Evolutionary conservation across 2,888 invertebrate species (phyloP), one percentile per base, ranked within the genome.

Genomic region (Eupithecia dodoneata): DNA sequence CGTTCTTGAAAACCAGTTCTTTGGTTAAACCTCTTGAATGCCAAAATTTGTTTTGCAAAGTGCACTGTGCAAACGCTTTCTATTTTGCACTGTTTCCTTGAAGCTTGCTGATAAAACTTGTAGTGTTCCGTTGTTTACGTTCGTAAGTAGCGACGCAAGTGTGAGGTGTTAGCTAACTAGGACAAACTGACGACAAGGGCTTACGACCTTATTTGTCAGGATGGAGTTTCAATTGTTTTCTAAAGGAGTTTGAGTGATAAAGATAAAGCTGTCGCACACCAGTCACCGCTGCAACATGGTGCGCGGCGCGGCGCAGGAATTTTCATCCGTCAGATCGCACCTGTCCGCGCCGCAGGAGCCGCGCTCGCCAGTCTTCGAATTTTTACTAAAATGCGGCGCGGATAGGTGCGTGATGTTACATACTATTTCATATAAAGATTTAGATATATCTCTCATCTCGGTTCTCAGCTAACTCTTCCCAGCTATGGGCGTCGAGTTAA

Each of bases 61-160:
- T 70, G 67, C 45, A 69, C n/a, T n/a, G 47, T 42, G 47, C 30
- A 65, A 71, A 47, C 10, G 30, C 45, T 15, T 55, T 75, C 75
- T 75, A 70, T 70, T 45, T 52, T 6, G 52, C 18, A 30, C 2
- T 42, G 63, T 49, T 65, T 2, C 65, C 55, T 52, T 18, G 70
- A 67, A 73, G 71, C 59, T 71, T 75, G 75, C 78, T 80, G 81
- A 80, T 82, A 80, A 80, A 82, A 80, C 81, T 82, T 79, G 76
- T 69, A 79, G 69, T 75, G 67, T 77, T 75, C 41, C n/a, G 74
- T 79, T 79, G 80, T 80, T 79, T 79, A 77, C 79, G 59, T 63
- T 71, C 71, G 77, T 74, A 74, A 78, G 78, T 78, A 79, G 72
- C 69, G 76, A 75, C 69, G 74, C 70, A 80, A 79, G 74, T 79